Percentiles rank a stretch among this genome's conserved stretches.
phyloP scores from a whole-genome alignment of 2,113 vertebrate species.

The Trichechus manatus region DNA sequence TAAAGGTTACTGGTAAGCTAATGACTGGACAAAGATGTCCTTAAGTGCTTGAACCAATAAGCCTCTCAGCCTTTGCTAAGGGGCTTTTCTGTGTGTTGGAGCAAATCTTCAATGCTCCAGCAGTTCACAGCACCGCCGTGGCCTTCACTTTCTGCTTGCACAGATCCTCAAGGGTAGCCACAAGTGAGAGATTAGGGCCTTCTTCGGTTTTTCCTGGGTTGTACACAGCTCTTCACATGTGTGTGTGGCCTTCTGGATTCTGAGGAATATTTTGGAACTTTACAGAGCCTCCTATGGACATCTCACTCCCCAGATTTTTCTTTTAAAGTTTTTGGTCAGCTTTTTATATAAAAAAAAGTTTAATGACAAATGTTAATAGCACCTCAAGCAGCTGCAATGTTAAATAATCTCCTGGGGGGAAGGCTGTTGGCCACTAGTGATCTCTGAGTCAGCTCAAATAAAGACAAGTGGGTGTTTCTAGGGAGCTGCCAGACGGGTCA shows the following conservation, averaged over 20 bases:
- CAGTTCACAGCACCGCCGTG: neutral
- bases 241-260: neutral
- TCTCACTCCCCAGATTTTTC: neutral
- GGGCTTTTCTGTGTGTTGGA: neutral
- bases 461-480: too few relatives aligned
- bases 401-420: neutral
- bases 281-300: neutral
- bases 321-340: neutral
- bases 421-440: too few relatives aligned
- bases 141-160: too few relatives aligned
- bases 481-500: too few relatives aligned
- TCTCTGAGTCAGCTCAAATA: too few relatives aligned
- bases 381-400: neutral
- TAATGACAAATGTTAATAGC: neutral
- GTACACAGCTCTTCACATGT: neutral
- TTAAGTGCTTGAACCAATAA: neutral
- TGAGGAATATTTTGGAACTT: neutral
- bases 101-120: neutral
- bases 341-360: neutral
- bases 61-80: neutral
- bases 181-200: neutral
- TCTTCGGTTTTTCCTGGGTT: neutral
- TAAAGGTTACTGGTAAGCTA: too few relatives aligned
- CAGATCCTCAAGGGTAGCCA: too few relatives aligned
- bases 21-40: too few relatives aligned